Base-by-base conservation (phyloP, 2,113 vertebrate genomes). In the Aegotheles bennettii region DNA sequence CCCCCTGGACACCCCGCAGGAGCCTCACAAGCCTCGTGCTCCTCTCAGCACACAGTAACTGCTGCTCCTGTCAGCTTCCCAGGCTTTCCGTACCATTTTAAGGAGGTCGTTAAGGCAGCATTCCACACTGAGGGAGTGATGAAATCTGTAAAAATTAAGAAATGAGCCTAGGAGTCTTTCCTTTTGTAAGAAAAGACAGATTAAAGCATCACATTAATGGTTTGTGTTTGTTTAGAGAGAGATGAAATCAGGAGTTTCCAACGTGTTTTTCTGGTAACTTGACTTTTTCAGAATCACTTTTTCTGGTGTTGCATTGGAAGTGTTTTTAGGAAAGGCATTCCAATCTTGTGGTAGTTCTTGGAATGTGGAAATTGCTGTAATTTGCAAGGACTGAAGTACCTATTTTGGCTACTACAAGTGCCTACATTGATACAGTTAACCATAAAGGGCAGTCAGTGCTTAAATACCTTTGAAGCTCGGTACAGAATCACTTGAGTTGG, bases 61-160 rank as follows among this genome's bases (percentile, higher is more conserved):
- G 36, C 60, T 28, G 60, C 60, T 12, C n/a, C n/a, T n/a, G n/a
- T n/a, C n/a, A n/a, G n/a, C 33, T 45, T 24, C 40, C 35, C 2
- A 19, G 3, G 1, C 5, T 16, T 13, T 10, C 36, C 12, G 10
- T 33, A 1, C 4, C 35, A 2, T 10, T 7, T 10, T 19, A 5
- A 59, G 60, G 20, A 29, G 40, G 25, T 9, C 20, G 31, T 8
- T 50, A 17, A 33, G 71, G 14, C 33, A 23, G 9, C 10, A 4
- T n/a, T 33, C 21, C 6, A 6, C 8, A 5, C 36, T 3, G 43
- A 40, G 42, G 29, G 17, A 29, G 31, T 16, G 26, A 21, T 60
- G 5, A 2, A 18, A 16, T 1, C 25, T 19, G 23, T 28, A 38
- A 59, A 67, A 36, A 9, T 7, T 12, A n/a, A 65, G 16, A 54